Evolutionary conservation across 2,797 vertebrate genomes (phyloP).

Genomic region (Myotis daubentonii): DNA sequence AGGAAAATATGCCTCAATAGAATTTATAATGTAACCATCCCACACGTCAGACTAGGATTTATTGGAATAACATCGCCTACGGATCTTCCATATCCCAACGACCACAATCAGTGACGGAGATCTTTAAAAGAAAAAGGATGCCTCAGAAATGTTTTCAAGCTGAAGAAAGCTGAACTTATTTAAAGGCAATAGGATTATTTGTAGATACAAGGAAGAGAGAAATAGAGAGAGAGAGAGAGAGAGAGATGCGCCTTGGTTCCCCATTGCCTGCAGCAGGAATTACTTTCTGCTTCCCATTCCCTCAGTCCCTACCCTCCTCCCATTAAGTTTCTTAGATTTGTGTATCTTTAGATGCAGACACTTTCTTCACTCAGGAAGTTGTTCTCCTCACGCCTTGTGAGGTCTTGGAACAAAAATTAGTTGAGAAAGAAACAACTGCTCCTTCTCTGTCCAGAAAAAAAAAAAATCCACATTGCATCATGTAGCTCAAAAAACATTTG

Average conservation of each 20-base stretch:
- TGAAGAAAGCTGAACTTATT: slow-evolving; percentile 40
- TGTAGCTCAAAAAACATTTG: slow-evolving; percentile 44
- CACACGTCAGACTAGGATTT: slow-evolving; percentile 57
- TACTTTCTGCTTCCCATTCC: slow-evolving; percentile 33
- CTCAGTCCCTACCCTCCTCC: neutral
- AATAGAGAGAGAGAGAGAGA: no score
- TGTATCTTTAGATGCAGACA: slow-evolving; percentile 60
- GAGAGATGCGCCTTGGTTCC: neutral
- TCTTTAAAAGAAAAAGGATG: slow-evolving; percentile 23
- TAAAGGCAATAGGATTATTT: slow-evolving; percentile 33
- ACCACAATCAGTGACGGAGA: slow-evolving; percentile 40
- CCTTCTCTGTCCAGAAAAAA: slow-evolving; percentile 58
- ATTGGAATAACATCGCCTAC: slow-evolving; percentile 59
- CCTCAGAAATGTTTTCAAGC: neutral
- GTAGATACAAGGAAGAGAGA: neutral
- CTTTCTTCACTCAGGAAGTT: slow-evolving; percentile 69
- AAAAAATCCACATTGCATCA: slow-evolving; percentile 29
- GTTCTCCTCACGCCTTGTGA: slow-evolving; percentile 71
- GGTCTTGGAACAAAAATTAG: slow-evolving; percentile 70
- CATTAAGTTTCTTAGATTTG: slow-evolving; percentile 57
- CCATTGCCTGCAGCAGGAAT: neutral
- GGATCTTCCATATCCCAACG: slow-evolving; percentile 11
- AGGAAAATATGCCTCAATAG: slow-evolving; percentile 56
- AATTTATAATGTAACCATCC: slow-evolving; percentile 66
- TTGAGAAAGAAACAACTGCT: slow-evolving; percentile 57